These are phyloP conservation scores for Lucinisca nassula DNA, from an alignment of 2,888 invertebrate genomes.

Conservation along the genomic window DNA sequence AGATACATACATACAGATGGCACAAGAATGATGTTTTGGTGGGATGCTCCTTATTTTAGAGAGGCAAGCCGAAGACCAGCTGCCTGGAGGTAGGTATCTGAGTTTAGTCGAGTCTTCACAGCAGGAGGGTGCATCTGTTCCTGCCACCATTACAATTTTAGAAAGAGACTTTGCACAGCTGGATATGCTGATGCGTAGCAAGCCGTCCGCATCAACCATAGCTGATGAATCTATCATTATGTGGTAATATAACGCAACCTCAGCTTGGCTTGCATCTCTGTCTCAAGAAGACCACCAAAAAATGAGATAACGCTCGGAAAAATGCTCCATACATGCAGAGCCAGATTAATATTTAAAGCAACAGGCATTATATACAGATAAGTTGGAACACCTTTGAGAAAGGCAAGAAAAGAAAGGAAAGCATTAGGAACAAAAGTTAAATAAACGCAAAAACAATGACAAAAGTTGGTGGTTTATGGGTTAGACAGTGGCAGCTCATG, in stretches of 20 bases:
- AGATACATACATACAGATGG: constrained; percentile 48
- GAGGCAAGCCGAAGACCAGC: constrained; percentile 54
- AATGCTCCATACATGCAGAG: background rate
- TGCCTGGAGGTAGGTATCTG: constrained; percentile 47
- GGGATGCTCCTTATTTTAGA: constrained; percentile 52
- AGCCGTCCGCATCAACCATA: constrained; percentile 30
- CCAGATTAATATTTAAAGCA: background rate
- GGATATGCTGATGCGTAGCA: constrained; percentile 27
- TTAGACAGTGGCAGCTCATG: background rate
- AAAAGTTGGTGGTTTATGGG: background rate
- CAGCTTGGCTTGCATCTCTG: constrained; percentile 33
- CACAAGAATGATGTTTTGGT: constrained; percentile 28
- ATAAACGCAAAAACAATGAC: background rate
- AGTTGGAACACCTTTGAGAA: constrained; percentile 2
- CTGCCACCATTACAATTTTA: constrained; percentile 17
- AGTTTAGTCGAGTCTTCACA: background rate
- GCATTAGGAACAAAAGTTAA: background rate
- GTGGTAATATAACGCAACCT: constrained; percentile 56
- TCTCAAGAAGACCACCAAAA: background rate
- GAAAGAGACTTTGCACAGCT: constrained; percentile 30
- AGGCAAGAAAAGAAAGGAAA: constrained; percentile 3
- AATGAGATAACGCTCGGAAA: background rate
- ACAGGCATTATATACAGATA: background rate
- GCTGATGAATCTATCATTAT: constrained; percentile 43
- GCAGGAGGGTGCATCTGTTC: background rate